Conservation (phyloP, 2,888 invertebrate species). For the Euclidia mi region DNA sequence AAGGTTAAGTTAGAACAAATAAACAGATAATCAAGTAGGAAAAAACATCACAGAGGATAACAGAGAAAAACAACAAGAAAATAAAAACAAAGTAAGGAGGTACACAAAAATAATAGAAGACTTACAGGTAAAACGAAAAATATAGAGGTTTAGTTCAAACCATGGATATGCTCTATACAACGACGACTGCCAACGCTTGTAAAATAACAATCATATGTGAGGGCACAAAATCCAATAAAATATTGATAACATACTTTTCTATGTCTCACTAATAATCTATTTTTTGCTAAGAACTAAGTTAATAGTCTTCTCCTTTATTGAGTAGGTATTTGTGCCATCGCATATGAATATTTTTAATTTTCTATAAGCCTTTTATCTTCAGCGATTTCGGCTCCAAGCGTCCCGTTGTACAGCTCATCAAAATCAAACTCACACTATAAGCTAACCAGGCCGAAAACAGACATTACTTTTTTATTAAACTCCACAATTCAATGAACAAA, state of each 20-base stretch:
- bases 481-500: not conserved
- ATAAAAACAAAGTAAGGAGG: constrained; percentile 7
- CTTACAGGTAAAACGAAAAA: not conserved
- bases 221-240: constrained; percentile 7
- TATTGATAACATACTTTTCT: not conserved
- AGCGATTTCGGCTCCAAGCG: constrained; percentile 49
- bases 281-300: no score
- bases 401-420: constrained; percentile 29
- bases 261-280: no score
- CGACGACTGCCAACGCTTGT: constrained; percentile 20
- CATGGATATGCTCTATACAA: constrained; percentile 10
- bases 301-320: no score
- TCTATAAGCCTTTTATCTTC: constrained; percentile 33
- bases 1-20: no score
- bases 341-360: constrained; percentile 30
- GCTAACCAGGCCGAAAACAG: constrained; percentile 34
- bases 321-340: constrained; percentile 18
- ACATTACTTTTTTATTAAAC: constrained; percentile 3
- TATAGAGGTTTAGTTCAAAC: constrained; percentile 5
- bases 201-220: constrained; percentile 26
- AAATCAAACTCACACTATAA: constrained; percentile 38
- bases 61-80: not conserved
- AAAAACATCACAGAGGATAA: no score
- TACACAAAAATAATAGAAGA: not conserved
- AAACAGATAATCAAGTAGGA: no score